These are phyloP conservation scores for Passer domesticus DNA, from an alignment of 2,113 vertebrate genomes.

Conservation along the genomic window DNA sequence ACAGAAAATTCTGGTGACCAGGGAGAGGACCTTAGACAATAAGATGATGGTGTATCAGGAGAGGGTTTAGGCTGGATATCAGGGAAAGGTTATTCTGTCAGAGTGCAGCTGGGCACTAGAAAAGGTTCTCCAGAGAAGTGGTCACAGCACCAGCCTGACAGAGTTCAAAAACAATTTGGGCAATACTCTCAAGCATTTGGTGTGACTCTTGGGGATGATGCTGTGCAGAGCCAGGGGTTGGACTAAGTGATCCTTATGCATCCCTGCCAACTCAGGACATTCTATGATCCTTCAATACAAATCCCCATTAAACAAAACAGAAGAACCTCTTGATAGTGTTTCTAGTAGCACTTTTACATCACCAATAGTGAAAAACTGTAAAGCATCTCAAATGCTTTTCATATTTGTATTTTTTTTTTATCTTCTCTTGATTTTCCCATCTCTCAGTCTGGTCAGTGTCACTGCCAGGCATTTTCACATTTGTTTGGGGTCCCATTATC, in stretches of 20 bases:
- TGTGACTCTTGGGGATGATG: neutral
- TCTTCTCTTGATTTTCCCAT: neutral
- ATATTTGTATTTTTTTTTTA: neutral
- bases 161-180: neutral
- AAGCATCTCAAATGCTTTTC: neutral
- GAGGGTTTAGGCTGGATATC: neutral
- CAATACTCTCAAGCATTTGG: neutral
- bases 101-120: neutral
- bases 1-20: neutral
- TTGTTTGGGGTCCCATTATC: neutral
- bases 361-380: neutral
- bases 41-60: rapidly evolving
- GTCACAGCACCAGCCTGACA: neutral
- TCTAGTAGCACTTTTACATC: neutral
- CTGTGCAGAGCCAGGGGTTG: neutral
- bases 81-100: neutral
- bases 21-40: neutral
- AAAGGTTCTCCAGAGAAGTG: neutral
- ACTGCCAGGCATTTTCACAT: neutral
- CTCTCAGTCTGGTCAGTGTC: neutral
- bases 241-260: neutral
- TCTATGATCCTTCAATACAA: neutral
- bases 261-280: neutral
- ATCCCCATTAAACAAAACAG: neutral
- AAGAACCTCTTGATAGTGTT: neutral